Base-by-base conservation (phyloP, 2,113 vertebrate genomes). In the Psilopogon haemacephalus region DNA sequence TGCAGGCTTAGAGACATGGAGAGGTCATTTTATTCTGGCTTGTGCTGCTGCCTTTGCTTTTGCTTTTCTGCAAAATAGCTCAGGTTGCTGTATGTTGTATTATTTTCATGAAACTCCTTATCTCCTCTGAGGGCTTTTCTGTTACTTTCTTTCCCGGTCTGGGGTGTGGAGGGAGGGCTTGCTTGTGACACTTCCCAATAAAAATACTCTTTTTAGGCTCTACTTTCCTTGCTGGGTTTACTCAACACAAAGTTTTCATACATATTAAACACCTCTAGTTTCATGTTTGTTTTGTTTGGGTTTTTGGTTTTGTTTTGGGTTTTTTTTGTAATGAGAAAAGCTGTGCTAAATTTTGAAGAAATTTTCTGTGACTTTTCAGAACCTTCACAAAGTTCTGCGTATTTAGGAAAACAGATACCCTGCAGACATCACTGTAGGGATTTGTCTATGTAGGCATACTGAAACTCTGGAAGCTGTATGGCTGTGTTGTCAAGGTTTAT, bases 401-500 rank as follows among this genome's bases (percentile, higher is more conserved):
- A 10, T 54, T 77, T 67, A 48, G 44, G 35, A n/a, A 11, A 63
- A 70, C 7, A 60, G 27, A 46, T 60, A 38, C 0, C 35, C 68
- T 73, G 21, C 24, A 24, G 1, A n/a, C 70, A 12, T 62, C 1
- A 9, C 55, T 32, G 12, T 16, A 73, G 37, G 81, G 12, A 15
- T 82, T 86, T 84, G 20, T 59, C 28, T 40, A 2, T 50, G 12
- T 8, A 50, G 37, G 16, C 12, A 1, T 46, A 24, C 48, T 82
- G 11, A 50, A 44, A 19, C 71, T 40, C 28, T 84, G 62, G 67
- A 68, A 71, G 28, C 28, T 3, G 1, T 8, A 23, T 32, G 81
- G 24, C 33, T 68, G 8, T 46, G 5, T 64, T 82, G 9, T 0
- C 0, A 0, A 46, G 42, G 7, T 84, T 90, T 75, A 24, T 63